Evolutionary conservation across 1,140 invertebrate species (phyloP).

Genomic region (Palaemon carinicauda): DNA sequence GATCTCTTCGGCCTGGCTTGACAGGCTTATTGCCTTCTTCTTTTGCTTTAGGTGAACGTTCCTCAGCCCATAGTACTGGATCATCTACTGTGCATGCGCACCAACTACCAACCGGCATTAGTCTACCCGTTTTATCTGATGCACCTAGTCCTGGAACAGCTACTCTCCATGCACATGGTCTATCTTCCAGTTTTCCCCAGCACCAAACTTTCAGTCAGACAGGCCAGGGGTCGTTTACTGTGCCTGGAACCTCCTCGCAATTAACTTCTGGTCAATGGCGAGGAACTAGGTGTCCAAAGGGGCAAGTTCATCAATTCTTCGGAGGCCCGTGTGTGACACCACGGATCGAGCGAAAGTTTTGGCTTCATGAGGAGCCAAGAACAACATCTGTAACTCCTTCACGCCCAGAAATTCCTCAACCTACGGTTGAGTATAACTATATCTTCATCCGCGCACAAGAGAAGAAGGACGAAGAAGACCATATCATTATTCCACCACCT

Average conservation of each 20-base stretch:
- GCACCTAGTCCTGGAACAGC: too few relatives aligned
- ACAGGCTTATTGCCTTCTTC: too few relatives aligned
- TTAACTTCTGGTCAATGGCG: not conserved
- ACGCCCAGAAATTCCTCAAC: conserved; percentile 31
- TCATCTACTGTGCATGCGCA: too few relatives aligned
- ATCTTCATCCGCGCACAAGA: conserved; percentile 55
- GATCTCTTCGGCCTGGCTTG: too few relatives aligned
- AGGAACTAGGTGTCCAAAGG: conserved; percentile 12
- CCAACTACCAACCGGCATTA: too few relatives aligned
- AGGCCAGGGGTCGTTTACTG: too few relatives aligned
- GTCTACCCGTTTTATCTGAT: too few relatives aligned
- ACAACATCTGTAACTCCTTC: conserved; percentile 13
- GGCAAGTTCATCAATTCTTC: conserved; percentile 40
- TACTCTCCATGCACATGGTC: too few relatives aligned
- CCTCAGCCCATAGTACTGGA: too few relatives aligned
- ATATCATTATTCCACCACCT: conserved; percentile 51
- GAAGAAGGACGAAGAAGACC: not conserved
- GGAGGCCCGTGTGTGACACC: conserved; percentile 52
- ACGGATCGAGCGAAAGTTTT: conserved; percentile 40
- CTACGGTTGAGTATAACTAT: conserved; percentile 50
- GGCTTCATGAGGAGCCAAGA: conserved; percentile 43
- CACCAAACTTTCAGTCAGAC: too few relatives aligned
- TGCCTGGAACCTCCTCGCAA: not conserved
- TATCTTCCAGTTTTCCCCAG: too few relatives aligned
- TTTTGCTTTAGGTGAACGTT: too few relatives aligned